Evolutionary conservation across 1,140 invertebrate species (phyloP).

Genomic region (Lepeophtheirus salmonis): DNA sequence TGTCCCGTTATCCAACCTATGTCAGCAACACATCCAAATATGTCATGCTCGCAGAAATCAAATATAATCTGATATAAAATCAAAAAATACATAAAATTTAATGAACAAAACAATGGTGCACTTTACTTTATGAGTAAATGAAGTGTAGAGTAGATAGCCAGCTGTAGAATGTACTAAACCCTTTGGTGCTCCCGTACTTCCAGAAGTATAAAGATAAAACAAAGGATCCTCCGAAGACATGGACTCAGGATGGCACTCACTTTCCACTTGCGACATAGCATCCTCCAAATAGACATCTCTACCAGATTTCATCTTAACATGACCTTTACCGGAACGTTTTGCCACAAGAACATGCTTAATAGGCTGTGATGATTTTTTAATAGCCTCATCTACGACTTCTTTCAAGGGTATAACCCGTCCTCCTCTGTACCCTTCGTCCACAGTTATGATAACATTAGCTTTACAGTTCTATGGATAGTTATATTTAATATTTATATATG

Average conservation of each 20-base stretch:
- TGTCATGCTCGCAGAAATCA: constrained; percentile 31
- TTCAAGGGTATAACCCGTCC: constrained; percentile 33
- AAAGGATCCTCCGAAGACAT: constrained; percentile 36
- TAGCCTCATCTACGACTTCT: constrained; percentile 32
- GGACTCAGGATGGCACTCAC: constrained; percentile 26
- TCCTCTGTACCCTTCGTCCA: constrained; percentile 32
- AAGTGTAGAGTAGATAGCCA: constrained; percentile 36
- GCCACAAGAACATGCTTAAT: constrained; percentile 33
- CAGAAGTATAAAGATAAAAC: constrained; percentile 38
- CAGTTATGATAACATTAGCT: constrained; percentile 32
- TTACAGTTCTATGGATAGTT: background rate
- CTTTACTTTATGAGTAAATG: constrained; percentile 32
- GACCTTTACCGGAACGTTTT: constrained; percentile 25
- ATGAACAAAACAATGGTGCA: no score
- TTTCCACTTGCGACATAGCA: constrained; percentile 20
- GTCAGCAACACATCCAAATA: constrained; percentile 38
- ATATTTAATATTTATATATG: no score
- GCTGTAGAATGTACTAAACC: constrained; percentile 34
- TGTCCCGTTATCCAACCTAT: constrained; percentile 41
- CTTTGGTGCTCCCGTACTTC: constrained; percentile 37
- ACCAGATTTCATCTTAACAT: background rate
- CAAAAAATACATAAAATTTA: constrained; percentile 14
- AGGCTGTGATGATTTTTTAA: constrained; percentile 26
- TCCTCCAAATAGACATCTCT: constrained; percentile 5
- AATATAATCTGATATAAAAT: constrained; percentile 28